A percentile compares a stretch with the other conserved stretches of the same genome.
phyloP scores from a whole-genome alignment of 1,140 invertebrate species.

The Watersipora subatra region DNA sequence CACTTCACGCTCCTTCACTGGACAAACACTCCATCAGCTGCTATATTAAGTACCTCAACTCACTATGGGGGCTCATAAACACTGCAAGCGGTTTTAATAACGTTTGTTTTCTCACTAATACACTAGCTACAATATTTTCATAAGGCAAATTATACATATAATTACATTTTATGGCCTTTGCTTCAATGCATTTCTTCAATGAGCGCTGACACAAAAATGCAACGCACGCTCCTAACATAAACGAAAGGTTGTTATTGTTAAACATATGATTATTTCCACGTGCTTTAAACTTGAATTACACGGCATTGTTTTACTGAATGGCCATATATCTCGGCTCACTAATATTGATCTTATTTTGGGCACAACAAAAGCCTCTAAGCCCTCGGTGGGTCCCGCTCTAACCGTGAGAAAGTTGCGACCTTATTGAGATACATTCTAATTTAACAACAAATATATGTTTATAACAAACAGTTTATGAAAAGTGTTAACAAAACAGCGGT shows the following conservation, averaged over 20 bases:
- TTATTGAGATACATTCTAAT: not conserved
- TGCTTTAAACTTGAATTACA: no score
- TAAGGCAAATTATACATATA: not conserved
- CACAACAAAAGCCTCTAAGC: not conserved
- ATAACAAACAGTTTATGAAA: not conserved
- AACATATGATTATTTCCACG: not conserved
- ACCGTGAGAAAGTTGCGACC: not conserved
- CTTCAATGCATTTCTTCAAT: no score
- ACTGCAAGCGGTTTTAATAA: not conserved
- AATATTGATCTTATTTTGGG: not conserved
- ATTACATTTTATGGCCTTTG: not conserved
- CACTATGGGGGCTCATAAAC: not conserved
- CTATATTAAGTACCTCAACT: no score
- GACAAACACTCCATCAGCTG: no score
- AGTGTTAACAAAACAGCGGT: not conserved
- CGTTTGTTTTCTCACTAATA: not conserved
- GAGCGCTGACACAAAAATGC: no score
- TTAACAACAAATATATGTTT: not conserved
- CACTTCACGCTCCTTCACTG: no score
- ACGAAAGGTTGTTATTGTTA: not conserved
- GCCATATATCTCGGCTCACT: no score
- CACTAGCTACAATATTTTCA: not conserved
- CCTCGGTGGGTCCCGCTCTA: not conserved
- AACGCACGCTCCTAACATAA: not conserved
- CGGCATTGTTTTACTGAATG: no score